Evolutionary conservation across 2,797 vertebrate genomes (phyloP).

Genomic region (Oryzias sinensis): DNA sequence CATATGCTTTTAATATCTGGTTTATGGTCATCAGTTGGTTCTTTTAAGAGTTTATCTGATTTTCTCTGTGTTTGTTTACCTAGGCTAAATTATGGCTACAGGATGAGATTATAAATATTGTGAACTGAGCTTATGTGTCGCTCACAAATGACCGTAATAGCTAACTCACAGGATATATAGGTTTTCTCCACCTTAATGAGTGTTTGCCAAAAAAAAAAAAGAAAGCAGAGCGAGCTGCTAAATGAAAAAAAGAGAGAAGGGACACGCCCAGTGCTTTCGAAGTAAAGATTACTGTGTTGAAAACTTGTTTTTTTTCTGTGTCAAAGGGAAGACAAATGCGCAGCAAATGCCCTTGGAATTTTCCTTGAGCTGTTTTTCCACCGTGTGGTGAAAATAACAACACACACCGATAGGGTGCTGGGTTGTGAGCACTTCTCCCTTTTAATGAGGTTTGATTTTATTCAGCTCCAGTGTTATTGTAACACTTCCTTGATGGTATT

Average conservation of each 20-base stretch:
- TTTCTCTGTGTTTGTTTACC: constrained; percentile 6
- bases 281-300: constrained; percentile 61
- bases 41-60: constrained; percentile 1
- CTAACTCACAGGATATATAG: constrained; percentile 34
- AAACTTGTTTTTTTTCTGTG: constrained; percentile 50
- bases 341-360: constrained; percentile 69
- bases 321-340: constrained; percentile 66
- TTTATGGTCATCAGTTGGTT: constrained; percentile 10
- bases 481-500: constrained; percentile 62
- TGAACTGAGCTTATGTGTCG: constrained; percentile 3
- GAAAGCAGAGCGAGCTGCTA: constrained; percentile 27
- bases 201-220: constrained; percentile 36
- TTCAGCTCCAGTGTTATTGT: constrained; percentile 57
- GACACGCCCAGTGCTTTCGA: constrained; percentile 56
- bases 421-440: constrained; percentile 58
- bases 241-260: constrained; percentile 38
- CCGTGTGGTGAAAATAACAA: constrained; percentile 63
- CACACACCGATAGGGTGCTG: constrained; percentile 58
- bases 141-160: constrained; percentile 33
- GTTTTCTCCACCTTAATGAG: constrained; percentile 48
- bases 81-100: constrained; percentile 8
- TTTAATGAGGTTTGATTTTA: constrained; percentile 66
- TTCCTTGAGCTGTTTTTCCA: constrained; percentile 51
- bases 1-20: constrained; percentile 4
- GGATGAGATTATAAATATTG: constrained; percentile 8